Evolutionary conservation across 2,113 vertebrate species (phyloP).

Genomic region (Oreamnos americanus): DNA sequence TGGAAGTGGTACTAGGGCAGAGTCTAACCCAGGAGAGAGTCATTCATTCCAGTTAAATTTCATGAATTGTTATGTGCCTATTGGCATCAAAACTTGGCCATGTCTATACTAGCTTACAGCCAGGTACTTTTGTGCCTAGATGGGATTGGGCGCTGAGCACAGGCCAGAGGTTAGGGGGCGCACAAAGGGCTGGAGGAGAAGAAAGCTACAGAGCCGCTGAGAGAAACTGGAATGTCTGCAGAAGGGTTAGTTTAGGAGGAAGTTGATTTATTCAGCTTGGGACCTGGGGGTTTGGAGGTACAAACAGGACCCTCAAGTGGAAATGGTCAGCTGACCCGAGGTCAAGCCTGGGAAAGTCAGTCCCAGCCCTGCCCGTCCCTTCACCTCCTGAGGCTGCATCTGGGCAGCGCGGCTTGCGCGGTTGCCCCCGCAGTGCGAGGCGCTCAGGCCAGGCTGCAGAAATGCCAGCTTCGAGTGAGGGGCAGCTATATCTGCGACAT

Average conservation of each 20-base stretch:
- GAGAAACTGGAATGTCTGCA: neutral
- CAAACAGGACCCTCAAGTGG: neutral
- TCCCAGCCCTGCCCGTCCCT: neutral
- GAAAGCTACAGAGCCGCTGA: rapidly evolving
- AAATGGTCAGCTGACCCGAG: neutral
- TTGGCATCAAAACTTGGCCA: rapidly evolving
- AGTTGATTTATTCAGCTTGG: neutral
- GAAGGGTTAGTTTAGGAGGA: neutral
- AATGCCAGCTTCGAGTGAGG: too few species aligned
- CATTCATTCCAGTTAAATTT: neutral
- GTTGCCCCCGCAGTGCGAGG: rapidly evolving
- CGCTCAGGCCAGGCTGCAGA: neutral
- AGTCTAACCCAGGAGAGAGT: neutral
- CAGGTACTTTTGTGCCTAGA: rapidly evolving
- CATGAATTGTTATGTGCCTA: rapidly evolving
- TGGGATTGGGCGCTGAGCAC: rapidly evolving
- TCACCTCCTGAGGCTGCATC: neutral
- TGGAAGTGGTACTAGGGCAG: neutral
- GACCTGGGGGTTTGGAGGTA: neutral
- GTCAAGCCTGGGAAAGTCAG: neutral
- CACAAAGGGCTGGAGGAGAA: too few species aligned
- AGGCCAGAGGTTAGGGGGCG: neutral
- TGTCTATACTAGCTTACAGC: rapidly evolving
- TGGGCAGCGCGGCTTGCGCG: rapidly evolving
- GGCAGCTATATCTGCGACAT: rapidly evolving